These are phyloP conservation scores for Eunapius fragilis DNA, from an alignment of 37 sponge, comb jelly and placozoan species.

Conservation along the genomic window DNA sequence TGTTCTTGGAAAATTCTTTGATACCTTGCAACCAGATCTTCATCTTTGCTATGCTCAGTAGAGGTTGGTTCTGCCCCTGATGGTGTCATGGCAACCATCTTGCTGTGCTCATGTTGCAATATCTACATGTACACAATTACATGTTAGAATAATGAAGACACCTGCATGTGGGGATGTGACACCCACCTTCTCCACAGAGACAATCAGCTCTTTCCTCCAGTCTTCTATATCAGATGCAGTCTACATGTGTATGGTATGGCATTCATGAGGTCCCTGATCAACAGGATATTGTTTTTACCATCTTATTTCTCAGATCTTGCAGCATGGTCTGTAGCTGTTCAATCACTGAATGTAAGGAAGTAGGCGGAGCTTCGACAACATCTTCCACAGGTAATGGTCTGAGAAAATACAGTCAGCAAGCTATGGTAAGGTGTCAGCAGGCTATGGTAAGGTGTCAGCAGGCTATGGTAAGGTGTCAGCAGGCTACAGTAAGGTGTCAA, in stretches of 20 bases:
- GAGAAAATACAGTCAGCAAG: background rate
- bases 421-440: no score
- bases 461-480: no score
- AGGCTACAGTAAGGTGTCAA: no score
- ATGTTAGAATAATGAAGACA: background rate
- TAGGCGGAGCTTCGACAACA: background rate
- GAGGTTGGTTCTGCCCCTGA: background rate
- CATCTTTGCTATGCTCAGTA: background rate
- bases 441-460: no score
- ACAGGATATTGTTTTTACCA: background rate
- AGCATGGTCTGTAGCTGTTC: background rate
- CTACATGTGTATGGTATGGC: background rate
- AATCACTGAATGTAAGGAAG: background rate
- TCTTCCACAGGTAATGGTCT: background rate
- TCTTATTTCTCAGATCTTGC: background rate
- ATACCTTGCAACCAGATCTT: background rate
- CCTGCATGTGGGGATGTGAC: background rate
- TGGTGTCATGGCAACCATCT: background rate
- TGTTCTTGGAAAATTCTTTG: conserved; percentile 18
- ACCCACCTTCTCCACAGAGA: background rate
- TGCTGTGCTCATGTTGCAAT: conserved; percentile 7
- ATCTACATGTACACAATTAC: background rate
- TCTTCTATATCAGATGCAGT: conserved; percentile 1
- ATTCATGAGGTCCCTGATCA: background rate
- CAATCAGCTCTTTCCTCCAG: conserved; percentile 25